Conservation (phyloP, 2,797 vertebrate species). For the Galago senegalensis region DNA sequence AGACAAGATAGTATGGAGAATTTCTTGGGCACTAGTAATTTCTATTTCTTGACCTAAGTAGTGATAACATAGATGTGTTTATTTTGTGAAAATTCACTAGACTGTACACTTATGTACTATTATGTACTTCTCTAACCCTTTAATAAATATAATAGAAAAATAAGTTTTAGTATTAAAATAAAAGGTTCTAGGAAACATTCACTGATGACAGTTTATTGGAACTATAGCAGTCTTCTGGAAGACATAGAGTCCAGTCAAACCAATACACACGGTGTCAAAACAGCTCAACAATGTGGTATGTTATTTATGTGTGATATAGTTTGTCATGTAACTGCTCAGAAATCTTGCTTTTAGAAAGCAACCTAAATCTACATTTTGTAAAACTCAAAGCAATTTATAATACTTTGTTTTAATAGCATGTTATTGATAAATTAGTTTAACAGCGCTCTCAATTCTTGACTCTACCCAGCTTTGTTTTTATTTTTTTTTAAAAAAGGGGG, state of each 20-base stretch:
- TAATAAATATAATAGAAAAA: neutral
- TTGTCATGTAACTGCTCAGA: neutral
- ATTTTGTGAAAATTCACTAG: conserved; percentile 56
- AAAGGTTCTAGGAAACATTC: conserved; percentile 21
- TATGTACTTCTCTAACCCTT: conserved; percentile 14
- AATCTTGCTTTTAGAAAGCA: conserved; percentile 46
- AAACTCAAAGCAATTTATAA: conserved; percentile 45
- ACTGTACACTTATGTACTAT: neutral
- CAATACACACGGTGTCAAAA: neutral
- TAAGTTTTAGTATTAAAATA: conserved; percentile 3
- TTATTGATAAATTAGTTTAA: conserved; percentile 45
- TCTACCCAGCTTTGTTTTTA: conserved; percentile 58
- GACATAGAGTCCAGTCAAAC: neutral
- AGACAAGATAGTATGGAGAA: neutral
- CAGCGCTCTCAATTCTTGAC: conserved; percentile 36
- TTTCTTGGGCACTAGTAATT: conserved; percentile 1
- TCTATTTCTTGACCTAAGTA: conserved; percentile 45
- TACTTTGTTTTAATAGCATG: conserved; percentile 6
- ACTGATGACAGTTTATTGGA: neutral
- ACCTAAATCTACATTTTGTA: conserved; percentile 36
- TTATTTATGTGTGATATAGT: neutral
- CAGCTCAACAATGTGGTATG: neutral
- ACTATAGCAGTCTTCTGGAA: neutral
- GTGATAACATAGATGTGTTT: neutral
- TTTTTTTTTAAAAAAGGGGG: neutral